Evolutionary conservation across 2,797 vertebrate species (phyloP).

Genomic region (Mus minutoides): DNA sequence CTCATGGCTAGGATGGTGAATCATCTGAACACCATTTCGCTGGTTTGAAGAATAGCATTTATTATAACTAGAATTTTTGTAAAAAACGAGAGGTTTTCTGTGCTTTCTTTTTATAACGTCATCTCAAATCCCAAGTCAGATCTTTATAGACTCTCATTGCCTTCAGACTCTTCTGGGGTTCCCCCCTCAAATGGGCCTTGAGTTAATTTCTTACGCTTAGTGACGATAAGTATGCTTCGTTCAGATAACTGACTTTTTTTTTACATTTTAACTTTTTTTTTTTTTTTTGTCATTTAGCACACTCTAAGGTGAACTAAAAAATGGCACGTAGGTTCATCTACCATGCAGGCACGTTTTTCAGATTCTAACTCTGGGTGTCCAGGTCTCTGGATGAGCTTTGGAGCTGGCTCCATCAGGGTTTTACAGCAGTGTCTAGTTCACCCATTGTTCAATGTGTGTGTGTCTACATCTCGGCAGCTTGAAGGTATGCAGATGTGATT

Average conservation of each 20-base stretch:
- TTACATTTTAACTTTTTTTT: background rate
- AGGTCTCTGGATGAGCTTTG: background rate
- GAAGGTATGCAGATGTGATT: constrained; percentile 29
- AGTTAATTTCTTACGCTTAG: constrained; percentile 45
- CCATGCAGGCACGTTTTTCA: constrained; percentile 2
- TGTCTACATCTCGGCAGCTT: too few species aligned
- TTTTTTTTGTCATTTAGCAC: background rate
- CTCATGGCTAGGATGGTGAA: constrained; percentile 14
- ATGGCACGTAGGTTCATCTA: background rate
- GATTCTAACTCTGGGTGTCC: constrained; percentile 7
- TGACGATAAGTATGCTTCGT: constrained; percentile 43
- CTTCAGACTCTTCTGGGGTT: background rate
- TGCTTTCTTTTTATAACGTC: constrained; percentile 17
- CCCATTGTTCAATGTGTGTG: background rate
- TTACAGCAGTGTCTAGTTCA: background rate
- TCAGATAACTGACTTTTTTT: background rate
- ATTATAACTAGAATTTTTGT: constrained; percentile 42
- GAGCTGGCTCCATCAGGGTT: background rate
- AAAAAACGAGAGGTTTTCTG: background rate
- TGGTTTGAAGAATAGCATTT: constrained; percentile 33
- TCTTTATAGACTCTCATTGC: background rate
- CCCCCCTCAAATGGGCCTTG: background rate
- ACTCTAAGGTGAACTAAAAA: background rate
- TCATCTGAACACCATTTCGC: background rate
- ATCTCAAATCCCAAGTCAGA: background rate